A percentile compares a stretch with the other conserved stretches of the same genome.
Conservation (phyloP, 1,140 invertebrate species). For the Zaprionus inermis region DNA sequence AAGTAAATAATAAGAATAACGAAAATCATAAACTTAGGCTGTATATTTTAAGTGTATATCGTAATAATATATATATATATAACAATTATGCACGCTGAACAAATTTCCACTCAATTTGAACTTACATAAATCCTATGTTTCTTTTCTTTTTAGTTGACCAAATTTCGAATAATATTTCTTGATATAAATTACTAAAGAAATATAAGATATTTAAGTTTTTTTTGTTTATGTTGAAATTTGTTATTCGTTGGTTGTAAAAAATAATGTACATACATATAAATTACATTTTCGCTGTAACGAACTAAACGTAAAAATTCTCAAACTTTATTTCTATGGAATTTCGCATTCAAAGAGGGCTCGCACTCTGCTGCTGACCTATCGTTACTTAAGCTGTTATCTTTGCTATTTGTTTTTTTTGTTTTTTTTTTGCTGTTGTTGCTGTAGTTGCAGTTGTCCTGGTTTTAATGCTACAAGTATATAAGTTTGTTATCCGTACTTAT, state of each 20-base stretch:
- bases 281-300: conserved; percentile 48
- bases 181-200: conserved; percentile 54
- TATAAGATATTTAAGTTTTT: conserved; percentile 1
- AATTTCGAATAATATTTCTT: conserved; percentile 39
- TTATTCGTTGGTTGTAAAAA: conserved; percentile 22
- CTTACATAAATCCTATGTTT: conserved; percentile 26
- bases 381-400: conserved; percentile 58
- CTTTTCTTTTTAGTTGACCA: conserved; percentile 37
- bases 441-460: conserved; percentile 44
- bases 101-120: conserved; percentile 61
- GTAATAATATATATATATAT: conserved; percentile 49
- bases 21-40: conserved; percentile 77
- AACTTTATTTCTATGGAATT: conserved; percentile 47
- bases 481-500: conserved; percentile 65
- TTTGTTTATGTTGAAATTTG: conserved; percentile 40
- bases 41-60: conserved; percentile 61
- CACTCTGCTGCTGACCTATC: conserved; percentile 5
- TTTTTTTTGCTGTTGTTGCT: conserved; percentile 28
- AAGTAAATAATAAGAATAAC: conserved; percentile 79
- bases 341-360: conserved; percentile 19
- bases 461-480: conserved; percentile 57
- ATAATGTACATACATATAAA: conserved; percentile 34
- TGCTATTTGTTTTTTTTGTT: conserved; percentile 49
- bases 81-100: conserved; percentile 80
- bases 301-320: conserved; percentile 29